These are phyloP conservation scores for Paraescarpia echinospica DNA, from an alignment of 1,140 invertebrate genomes.

Conservation along the genomic window DNA sequence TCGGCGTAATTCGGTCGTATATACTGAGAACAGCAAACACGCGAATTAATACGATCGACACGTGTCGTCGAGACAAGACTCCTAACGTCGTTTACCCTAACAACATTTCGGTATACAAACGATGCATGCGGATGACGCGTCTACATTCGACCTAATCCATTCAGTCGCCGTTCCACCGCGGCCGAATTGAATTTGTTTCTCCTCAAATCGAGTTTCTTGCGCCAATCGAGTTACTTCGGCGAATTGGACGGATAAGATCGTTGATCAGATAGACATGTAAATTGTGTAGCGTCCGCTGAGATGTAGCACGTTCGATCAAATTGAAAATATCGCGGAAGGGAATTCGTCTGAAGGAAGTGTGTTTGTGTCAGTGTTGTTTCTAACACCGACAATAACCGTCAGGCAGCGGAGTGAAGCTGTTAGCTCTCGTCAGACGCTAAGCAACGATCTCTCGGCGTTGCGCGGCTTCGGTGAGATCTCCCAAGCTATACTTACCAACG, in stretches of 20 bases:
- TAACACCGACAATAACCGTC: not conserved
- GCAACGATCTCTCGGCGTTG: not conserved
- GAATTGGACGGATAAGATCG: slow-evolving; percentile 4
- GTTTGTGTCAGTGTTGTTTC: not conserved
- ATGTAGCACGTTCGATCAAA: not conserved
- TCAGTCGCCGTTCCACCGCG: not conserved
- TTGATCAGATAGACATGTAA: not conserved
- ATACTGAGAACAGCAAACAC: not conserved
- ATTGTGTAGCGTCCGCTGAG: not conserved
- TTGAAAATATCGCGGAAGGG: not conserved
- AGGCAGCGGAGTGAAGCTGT: not conserved
- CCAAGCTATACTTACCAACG: not conserved
- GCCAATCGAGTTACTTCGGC: not conserved
- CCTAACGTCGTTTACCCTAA: not conserved
- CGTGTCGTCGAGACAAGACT: not conserved
- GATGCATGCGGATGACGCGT: not conserved
- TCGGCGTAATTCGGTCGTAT: not conserved
- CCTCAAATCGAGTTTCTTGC: not conserved
- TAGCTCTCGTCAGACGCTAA: not conserved
- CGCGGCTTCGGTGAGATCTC: not conserved
- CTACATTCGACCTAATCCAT: not conserved
- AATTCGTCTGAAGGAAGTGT: not conserved
- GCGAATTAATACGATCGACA: not conserved
- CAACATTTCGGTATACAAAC: not conserved
- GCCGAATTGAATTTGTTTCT: not conserved